Base-by-base conservation (phyloP, 2,797 vertebrate species). In the Halcyon chelicuti region DNA sequence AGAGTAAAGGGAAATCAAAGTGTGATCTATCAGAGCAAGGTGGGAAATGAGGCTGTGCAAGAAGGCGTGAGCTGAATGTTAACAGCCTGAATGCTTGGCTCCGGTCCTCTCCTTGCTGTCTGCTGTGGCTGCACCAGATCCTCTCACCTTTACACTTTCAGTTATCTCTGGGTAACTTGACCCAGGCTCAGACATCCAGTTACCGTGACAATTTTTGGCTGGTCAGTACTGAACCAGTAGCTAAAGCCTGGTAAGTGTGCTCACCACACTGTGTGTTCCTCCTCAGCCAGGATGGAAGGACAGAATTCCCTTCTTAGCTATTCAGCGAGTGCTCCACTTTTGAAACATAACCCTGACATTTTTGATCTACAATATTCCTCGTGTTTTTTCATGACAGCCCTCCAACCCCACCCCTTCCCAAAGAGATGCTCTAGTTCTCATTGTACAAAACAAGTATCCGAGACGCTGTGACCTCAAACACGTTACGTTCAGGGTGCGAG, bases 11-110 rank as follows among this genome's bases (percentile, higher is more conserved):
- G 58, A 88, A 89, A 72, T 35, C 54, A 5, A 70, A 55, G 87
- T 21, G 58, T 81, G 66, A 93, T 70, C 58, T 51, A 20, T 25
- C 33, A 58, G 39, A 81, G 70, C 62, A 63, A 70, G 67, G 46
- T 62, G 83, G 73, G 55, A 92, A 96, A 86, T 23, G 28, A 86
- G 76, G 66, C 39, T 88, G 62, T 68, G 70, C 81, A 79, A 63
- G 70, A n/a, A 55, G 46, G 35, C 5, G 4, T 23, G 58, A 90
- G 23, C 28, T 68, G 73, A 95, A 91, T 26, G 58, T 15, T 88
- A 75, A 88, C 49, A 83, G 70, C 29, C 29, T 54, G 23, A 83
- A 62, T 3, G 46, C 62, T 47, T 66, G 76, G 75, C 51, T 78
- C 31, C 31, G 29, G 54, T 58, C 42, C 19, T 63, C 63, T 73